Evolutionary conservation across 2,113 vertebrate genomes (phyloP), one percentile per base, ranked within the genome.

Genomic region (Leptodactylus fuscus): DNA sequence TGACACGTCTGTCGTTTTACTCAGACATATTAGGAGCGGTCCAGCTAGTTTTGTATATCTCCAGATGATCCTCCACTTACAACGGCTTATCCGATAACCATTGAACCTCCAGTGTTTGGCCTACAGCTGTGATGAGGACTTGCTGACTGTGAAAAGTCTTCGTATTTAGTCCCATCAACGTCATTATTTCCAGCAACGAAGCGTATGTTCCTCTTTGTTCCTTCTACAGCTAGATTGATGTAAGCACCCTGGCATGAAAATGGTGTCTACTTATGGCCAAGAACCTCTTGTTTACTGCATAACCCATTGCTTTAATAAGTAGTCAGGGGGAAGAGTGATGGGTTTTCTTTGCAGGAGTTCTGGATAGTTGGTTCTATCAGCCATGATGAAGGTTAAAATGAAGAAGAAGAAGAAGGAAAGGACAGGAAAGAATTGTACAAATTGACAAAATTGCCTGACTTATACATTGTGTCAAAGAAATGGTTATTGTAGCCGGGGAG

Each of bases 391-490:
- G 75, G 48, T 36, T 55, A 78, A 78, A 78, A 78, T 55, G 16
- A 53, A 78, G 48, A 76, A 53, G 46, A 77, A 77, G 10, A 41
- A 36, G 27, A n/a, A n/a, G 46, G 27, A 60, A 58, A 58, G 36
- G 51, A 79, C 76, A 41, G 36, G n/a, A 58, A 58, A 60, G 36
- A 79, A 79, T 79, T 55, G 32, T 79, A 79, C 34, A 79, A 58
- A 79, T 60, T 58, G 76, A 58, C 27, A 58, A 79, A 58, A 79
- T 58, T 79, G 46, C 74, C 9, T 51, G 74, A 51, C 46, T 76
- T 34, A 38, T 78, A 58, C 34, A 27, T 34, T 41, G 32, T 78
- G 76, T 58, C 76, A 79, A n/a, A 58, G 32, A 79, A 79, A 58
- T 38, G 32, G 16, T 77, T 53, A n/a, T 53, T 53, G 48, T 32